Conservation (phyloP, 2,797 vertebrate genomes). For the Danio choprae region DNA sequence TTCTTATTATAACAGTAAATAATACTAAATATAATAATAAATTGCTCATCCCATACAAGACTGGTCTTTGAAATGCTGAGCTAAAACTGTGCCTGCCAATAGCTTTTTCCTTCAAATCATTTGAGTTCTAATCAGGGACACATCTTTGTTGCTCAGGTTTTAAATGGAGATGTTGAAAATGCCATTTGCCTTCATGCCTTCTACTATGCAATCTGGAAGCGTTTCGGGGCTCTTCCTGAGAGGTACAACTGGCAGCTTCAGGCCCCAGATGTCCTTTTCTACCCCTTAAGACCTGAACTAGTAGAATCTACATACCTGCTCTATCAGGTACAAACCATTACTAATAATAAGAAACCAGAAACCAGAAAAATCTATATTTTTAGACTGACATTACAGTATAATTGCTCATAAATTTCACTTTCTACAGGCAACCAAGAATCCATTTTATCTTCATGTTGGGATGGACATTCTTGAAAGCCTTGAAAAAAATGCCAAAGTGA, state of each 20-base stretch:
- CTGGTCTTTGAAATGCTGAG: neutral
- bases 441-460: conserved; percentile 98
- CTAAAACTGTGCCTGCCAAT: neutral
- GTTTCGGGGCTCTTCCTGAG: conserved; percentile 96
- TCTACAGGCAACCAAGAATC: conserved; percentile 95
- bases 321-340: conserved; percentile 86
- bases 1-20: neutral
- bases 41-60: neutral
- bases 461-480: conserved; percentile 99
- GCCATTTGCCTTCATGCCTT: conserved; percentile 98
- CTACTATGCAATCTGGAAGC: conserved; percentile 98
- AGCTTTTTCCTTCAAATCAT: neutral
- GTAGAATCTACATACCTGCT: conserved; percentile 97
- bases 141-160: conserved; percentile 78
- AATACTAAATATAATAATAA: no score
- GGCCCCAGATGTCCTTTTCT: conserved; percentile 95
- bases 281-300: conserved; percentile 93
- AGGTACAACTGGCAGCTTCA: conserved; percentile 99
- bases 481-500: conserved; percentile 96
- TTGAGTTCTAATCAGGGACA: neutral
- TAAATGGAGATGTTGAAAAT: conserved; percentile 97
- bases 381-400: neutral
- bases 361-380: neutral
- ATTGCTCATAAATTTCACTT: neutral
- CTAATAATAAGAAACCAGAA: neutral